Base-by-base conservation (phyloP, 1,140 invertebrate genomes). In the Bicyclus anynana region DNA sequence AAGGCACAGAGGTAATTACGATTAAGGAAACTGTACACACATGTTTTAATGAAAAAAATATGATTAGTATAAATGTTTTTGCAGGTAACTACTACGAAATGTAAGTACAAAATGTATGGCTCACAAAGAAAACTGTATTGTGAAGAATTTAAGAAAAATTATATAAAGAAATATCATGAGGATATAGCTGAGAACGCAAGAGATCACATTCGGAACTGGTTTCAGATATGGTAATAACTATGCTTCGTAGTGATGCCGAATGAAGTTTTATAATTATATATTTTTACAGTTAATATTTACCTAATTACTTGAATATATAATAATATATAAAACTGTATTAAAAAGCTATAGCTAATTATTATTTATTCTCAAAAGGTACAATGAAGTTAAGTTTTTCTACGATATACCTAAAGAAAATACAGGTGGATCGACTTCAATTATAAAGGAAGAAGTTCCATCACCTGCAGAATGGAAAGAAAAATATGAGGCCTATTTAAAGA, bases 171-270 rank as follows among this genome's bases (percentile, higher is more conserved):
- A 51, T 69, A 62, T 55, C 23, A 53, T 12, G 53, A 64, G 16
- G 55, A 65, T 9, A 59, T 79, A 6, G 53, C 37, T 10, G 80
- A 77, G 20, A 68, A 80, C 38, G 67, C 70, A 37, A 54, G 73
- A 50, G 74, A 74, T 37, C 63, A 65, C 59, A 62, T 82, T 1
- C 69, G 76, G 50, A 54, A 60, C 16, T 85, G 82, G 82, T 81
- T 84, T 65, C 16, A 54, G 27, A 61, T 59, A 61, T 85, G 80
- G 80, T 84, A 73, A 20, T 38, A n/a, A n/a, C n/a, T n/a, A n/a
- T 14, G 37, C 37, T 3, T 14, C 16, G 9, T 2, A 29, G 10
- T 29, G 10, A 2, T 7, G 7, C 23, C 2, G 23, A 2, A 23
- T 23, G 2, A 23, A 23, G 23, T 23, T n/a, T n/a, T n/a, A n/a